Evolutionary conservation across 2,797 vertebrate species (phyloP), one percentile per base, ranked within the genome.

Genomic region (Centropyge bicolor): DNA sequence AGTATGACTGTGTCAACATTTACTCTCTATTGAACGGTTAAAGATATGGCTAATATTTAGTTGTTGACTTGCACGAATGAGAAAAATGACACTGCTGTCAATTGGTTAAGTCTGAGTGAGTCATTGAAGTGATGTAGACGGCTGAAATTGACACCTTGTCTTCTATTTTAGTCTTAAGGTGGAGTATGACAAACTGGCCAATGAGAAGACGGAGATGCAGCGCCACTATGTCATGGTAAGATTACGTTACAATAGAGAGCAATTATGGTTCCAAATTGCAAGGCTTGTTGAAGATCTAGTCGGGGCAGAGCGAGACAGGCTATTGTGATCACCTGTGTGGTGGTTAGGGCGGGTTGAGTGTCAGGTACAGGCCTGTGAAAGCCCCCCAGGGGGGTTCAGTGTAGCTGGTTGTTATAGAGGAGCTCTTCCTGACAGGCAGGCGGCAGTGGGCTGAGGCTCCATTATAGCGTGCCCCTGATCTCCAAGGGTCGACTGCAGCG

Each of bases 211-310:
- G 0, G 97, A 98, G 94, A 98, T 98, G 97, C 97, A 98, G 95
- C 97, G 97, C 92, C 97, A 98, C 95, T 98, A 98, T 90, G 97
- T 98, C 93, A 98, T 98, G 97, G 97, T 98, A 94, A 98, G 97
- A 89, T 88, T 87, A 86, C 72, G 80, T 89, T 88, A 88, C 90
- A 92, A 87, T 85, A 79, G 86, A 77, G 81, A 87, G 88, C 90
- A 91, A 90, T 95, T 92, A 90, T 89, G 83, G 76, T 61, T 73
- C 89, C 90, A 89, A 91, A 93, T 93, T 90, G 85, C 84, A 78
- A 81, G 85, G 89, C 90, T 91, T 91, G 89, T 91, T 74, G 84
- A 31, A 78, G 86, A 88, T 88, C 89, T 82, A 57, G 85, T 88
- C 64, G 60, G 90, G 88, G 89, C 89, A 90, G 89, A 85, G 89